Base-by-base conservation (phyloP, 2,797 vertebrate species). In the Myotis daubentonii region DNA sequence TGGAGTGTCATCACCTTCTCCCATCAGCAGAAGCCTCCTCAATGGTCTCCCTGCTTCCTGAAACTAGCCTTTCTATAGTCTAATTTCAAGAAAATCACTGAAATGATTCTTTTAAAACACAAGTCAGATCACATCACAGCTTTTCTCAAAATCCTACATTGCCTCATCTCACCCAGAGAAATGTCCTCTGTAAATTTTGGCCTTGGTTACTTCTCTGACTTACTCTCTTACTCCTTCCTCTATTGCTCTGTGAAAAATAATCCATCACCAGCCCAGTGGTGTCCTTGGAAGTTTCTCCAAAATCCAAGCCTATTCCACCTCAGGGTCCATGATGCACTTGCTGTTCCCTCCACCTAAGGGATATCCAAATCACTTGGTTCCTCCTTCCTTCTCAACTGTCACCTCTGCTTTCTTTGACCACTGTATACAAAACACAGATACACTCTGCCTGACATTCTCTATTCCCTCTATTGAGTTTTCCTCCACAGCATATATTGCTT, bases 91-190 rank as follows among this genome's bases (percentile, higher is more conserved):
- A 23, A 76, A 84, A 70, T 13, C 49, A 36, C 36, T 71, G 76
- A 89, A 88, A 23, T 17, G 80, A 72, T 28, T 30, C n/a, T 87
- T 89, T 84, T 38, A 68, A 93, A 81, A 89, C 33, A 47, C n/a
- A 87, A 83, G 30, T 91, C 22, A 70, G 20, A 78, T 44, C n/a
- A 82, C 3, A 5, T 44, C 70, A 51, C 28, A 78, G 28, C 78
- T 33, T 65, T 65, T 85, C 75, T 82, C 41, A 72, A 96, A 91
- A 55, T 19, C 36, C 68, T 78, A 41, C 13, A 23, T 76, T 47
- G 11, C 47, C 33, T 62, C 53, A 79, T 38, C 87, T 57, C 47
- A 53, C n/a, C 62, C 82, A 66, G 36, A 84, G 8, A 93, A 74
- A 89, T 25, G 12, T 30, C 47, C 36, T 89, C 55, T 65, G 7